These are phyloP conservation scores for Clitarchus hookeri DNA, from an alignment of 2,888 invertebrate species.

Conservation along the genomic window DNA sequence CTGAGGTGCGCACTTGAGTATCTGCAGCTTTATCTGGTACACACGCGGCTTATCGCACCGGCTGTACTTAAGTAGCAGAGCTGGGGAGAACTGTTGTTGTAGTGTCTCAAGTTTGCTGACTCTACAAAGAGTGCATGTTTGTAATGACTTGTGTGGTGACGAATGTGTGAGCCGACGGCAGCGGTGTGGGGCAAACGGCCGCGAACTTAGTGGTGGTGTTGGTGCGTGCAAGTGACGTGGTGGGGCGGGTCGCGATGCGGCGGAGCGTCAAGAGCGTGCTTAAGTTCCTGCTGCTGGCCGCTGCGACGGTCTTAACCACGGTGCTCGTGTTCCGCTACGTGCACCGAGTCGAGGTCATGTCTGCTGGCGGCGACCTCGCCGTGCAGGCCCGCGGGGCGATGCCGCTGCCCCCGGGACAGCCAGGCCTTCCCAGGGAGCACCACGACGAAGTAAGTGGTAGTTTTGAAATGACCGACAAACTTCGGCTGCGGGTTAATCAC, in stretches of 20 bases:
- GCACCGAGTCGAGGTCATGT: constrained; percentile 37
- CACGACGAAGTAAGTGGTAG: too few relatives aligned
- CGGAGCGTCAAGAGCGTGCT: constrained; percentile 45
- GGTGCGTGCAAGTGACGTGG: background rate
- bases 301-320: constrained; percentile 43
- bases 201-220: too few relatives aligned
- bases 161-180: background rate
- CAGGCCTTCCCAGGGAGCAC: background rate
- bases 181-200: background rate
- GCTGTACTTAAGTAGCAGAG: background rate
- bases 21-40: background rate
- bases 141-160: background rate
- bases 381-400: constrained; percentile 29
- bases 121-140: background rate
- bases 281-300: constrained; percentile 44
- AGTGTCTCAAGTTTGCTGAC: too few relatives aligned
- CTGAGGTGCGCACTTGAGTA: background rate
- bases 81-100: too few relatives aligned
- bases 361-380: constrained; percentile 16
- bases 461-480: too few relatives aligned
- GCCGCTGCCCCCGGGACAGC: constrained; percentile 34
- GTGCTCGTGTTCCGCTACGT: constrained; percentile 45
- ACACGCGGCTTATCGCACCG: background rate
- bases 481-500: too few relatives aligned
- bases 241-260: constrained; percentile 39